These are phyloP conservation scores for Mirza zaza DNA, from an alignment of 2,113 vertebrate species.

Conservation along the genomic window DNA sequence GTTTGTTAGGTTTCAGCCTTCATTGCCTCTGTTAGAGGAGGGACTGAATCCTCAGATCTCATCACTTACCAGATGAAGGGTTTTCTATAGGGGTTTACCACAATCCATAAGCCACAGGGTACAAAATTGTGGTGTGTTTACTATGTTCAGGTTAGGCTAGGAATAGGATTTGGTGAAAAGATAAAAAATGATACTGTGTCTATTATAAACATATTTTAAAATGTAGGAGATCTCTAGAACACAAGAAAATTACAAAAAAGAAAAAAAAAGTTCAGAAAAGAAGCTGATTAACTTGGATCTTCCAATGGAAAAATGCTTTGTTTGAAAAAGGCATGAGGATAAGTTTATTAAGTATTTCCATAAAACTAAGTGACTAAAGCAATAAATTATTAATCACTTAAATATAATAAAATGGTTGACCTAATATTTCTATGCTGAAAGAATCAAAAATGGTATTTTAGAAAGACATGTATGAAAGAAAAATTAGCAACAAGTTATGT, in stretches of 20 bases:
- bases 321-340: neutral
- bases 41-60: neutral
- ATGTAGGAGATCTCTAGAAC: neutral
- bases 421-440: neutral
- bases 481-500: neutral
- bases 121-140: neutral
- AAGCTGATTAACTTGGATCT: neutral
- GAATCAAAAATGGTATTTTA: conserved; percentile 36
- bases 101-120: neutral
- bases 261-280: neutral
- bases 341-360: conserved; percentile 11
- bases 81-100: neutral
- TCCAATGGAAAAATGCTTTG: conserved; percentile 4
- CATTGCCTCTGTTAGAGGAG: neutral
- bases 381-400: conserved; percentile 28
- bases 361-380: neutral
- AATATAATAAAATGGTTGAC: conserved; percentile 1
- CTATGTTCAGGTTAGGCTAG: neutral
- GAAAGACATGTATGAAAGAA: neutral
- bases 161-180: neutral
- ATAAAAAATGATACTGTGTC: neutral
- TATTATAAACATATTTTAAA: neutral
- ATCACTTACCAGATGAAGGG: neutral
- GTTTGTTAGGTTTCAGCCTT: neutral
- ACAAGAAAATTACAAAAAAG: conserved; percentile 3